Evolutionary conservation across 2,113 vertebrate species (phyloP).

Genomic region (Pluvianellus socialis): DNA sequence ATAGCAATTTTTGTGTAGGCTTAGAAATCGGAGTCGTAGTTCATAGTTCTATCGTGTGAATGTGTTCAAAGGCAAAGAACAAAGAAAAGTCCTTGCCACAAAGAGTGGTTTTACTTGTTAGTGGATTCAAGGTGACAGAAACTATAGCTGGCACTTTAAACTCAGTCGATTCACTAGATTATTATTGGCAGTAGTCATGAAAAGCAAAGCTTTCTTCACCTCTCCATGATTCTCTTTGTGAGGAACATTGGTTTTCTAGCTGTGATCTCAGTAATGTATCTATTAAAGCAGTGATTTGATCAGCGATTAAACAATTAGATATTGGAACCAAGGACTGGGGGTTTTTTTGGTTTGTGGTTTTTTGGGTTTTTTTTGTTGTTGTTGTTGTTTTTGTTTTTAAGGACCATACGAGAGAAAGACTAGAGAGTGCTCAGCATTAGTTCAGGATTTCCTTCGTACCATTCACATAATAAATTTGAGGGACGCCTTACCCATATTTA

Average conservation of each 20-base stretch:
- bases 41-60: neutral
- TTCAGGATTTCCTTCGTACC: neutral
- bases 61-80: neutral
- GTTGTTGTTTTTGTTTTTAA: neutral
- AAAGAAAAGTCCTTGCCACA: neutral
- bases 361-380: too few relatives aligned
- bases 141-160: neutral
- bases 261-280: neutral
- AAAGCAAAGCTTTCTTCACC: neutral
- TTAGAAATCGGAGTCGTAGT: neutral
- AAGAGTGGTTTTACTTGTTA: neutral
- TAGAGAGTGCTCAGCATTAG: neutral
- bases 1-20: neutral
- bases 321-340: neutral
- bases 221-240: neutral
- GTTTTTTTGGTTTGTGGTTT: too few relatives aligned
- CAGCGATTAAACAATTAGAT: neutral
- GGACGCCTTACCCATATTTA: neutral
- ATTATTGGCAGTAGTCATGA: neutral
- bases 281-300: neutral
- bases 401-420: neutral
- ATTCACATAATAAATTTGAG: neutral
- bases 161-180: neutral
- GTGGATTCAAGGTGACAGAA: conserved; percentile 32
- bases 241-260: neutral